Evolutionary conservation across 1,140 invertebrate species (phyloP).

Genomic region (Ceratina japonica): DNA sequence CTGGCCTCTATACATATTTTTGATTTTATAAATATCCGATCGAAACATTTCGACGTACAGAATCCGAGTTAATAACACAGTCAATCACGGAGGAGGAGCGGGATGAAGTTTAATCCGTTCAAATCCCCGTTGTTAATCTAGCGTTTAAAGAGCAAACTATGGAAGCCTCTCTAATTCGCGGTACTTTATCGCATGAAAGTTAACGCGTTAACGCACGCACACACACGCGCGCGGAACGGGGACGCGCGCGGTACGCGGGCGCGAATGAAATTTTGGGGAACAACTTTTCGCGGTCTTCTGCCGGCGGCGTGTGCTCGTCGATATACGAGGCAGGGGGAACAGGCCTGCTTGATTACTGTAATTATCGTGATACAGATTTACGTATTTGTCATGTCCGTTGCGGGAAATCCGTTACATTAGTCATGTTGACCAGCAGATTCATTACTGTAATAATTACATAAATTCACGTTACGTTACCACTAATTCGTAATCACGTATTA

Average conservation of each 20-base stretch:
- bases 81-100: not conserved
- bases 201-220: not conserved
- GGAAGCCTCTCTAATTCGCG: conserved; percentile 28
- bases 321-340: conserved; percentile 7
- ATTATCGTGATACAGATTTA: conserved; percentile 62
- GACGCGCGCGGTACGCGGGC: not conserved
- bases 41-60: not conserved
- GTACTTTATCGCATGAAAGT: conserved; percentile 24
- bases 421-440: conserved; percentile 53
- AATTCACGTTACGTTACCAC: conserved; percentile 56
- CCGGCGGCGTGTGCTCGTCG: conserved; percentile 12
- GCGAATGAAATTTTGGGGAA: conserved; percentile 21
- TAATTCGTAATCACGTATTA: conserved; percentile 55
- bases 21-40: too few species aligned
- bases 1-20: too few species aligned
- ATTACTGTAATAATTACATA: conserved; percentile 60
- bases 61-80: too few species aligned
- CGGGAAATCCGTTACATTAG: conserved; percentile 55
- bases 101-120: conserved; percentile 20
- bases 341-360: conserved; percentile 46
- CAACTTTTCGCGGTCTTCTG: conserved; percentile 11
- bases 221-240: not conserved
- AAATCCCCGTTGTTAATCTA: conserved; percentile 17
- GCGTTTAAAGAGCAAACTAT: not conserved
- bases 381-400: conserved; percentile 54